phyloP scores from a whole-genome alignment of 2,113 vertebrate species.

The Jaculus jaculus region DNA sequence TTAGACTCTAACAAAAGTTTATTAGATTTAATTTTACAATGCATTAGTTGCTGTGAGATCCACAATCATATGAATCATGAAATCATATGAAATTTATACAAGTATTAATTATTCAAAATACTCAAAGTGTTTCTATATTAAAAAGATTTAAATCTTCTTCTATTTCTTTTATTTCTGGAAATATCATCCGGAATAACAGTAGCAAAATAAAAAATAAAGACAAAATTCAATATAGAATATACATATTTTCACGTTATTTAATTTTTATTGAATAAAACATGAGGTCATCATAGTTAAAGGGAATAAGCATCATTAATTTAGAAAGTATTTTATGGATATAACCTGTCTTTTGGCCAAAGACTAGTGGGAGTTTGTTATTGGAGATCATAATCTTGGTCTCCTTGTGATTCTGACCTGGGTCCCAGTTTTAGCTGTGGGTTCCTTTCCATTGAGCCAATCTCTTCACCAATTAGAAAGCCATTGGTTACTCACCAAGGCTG shows the following conservation, averaged over 20 bases:
- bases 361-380: too few species aligned
- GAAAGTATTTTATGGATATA: too few species aligned
- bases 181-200: neutral
- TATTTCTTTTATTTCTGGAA: neutral
- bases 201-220: neutral
- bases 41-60: neutral
- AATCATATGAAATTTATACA: neutral
- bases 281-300: too few species aligned
- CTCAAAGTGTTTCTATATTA: neutral
- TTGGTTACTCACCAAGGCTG: too few species aligned
- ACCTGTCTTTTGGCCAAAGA: too few species aligned
- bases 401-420: too few species aligned
- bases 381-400: too few species aligned
- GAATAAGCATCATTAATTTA: too few species aligned
- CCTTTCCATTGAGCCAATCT: too few species aligned
- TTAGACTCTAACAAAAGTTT: neutral
- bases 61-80: neutral
- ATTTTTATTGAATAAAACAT: neutral
- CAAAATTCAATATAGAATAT: neutral
- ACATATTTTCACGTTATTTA: neutral
- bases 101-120: conserved; percentile 30
- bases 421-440: too few species aligned
- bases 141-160: neutral
- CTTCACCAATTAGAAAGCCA: too few species aligned
- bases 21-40: neutral